These are phyloP conservation scores for Sebastes iracundus DNA, from an alignment of 2,797 vertebrate species.

Conservation along the genomic window DNA sequence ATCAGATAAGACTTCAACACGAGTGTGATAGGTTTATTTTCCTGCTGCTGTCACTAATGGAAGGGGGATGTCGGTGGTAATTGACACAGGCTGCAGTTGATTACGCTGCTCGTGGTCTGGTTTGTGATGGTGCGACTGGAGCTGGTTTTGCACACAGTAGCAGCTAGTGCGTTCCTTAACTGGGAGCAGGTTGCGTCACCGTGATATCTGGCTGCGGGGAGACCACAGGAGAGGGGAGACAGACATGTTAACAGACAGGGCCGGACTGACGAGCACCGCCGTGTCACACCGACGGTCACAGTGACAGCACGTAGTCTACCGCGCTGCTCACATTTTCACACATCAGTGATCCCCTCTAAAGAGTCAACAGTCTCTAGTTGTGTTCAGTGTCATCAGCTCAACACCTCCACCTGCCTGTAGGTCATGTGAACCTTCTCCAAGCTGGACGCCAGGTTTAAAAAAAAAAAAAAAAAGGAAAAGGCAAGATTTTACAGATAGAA, in stretches of 20 bases:
- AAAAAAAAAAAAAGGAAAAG: background rate
- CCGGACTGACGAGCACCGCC: background rate
- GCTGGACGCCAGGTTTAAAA: background rate
- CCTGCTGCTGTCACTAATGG: slow-evolving; percentile 46
- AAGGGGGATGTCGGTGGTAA: slow-evolving; percentile 43
- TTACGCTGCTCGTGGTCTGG: slow-evolving; percentile 52
- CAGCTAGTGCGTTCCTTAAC: slow-evolving; percentile 63
- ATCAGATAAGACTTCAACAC: slow-evolving; percentile 27
- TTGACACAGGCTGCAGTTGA: slow-evolving; percentile 61
- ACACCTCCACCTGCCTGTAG: slow-evolving; percentile 64
- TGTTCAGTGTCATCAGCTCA: slow-evolving; percentile 30
- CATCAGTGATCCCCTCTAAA: background rate
- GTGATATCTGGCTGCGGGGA: slow-evolving; percentile 41
- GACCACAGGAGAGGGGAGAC: slow-evolving; percentile 56
- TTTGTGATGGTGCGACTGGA: slow-evolving; percentile 60
- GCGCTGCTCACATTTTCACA: background rate
- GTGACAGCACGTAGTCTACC: background rate
- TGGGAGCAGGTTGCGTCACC: slow-evolving; percentile 68
- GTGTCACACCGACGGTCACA: background rate
- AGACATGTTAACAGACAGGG: slow-evolving; percentile 48
- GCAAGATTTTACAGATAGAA: background rate
- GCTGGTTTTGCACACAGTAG: slow-evolving; percentile 60
- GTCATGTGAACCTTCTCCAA: background rate
- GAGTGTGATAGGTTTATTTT: background rate
- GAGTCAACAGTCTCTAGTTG: background rate